Conservation (phyloP, 2,797 vertebrate species). For the Dermochelys coriacea region DNA sequence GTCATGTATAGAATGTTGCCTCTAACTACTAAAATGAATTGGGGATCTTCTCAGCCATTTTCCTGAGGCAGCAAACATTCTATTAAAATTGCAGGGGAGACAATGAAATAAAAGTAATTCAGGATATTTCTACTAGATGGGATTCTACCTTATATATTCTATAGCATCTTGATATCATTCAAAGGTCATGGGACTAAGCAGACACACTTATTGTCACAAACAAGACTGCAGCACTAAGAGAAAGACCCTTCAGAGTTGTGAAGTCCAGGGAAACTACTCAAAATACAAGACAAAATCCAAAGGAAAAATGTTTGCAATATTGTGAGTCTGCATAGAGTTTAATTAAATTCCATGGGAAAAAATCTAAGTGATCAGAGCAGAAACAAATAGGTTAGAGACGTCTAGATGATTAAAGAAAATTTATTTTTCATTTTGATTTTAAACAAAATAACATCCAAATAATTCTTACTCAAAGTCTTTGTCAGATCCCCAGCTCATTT, state of each 20-base stretch:
- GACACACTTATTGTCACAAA: constrained; percentile 12
- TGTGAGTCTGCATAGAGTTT: background rate
- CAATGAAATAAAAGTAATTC: constrained; percentile 55
- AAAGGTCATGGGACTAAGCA: constrained; percentile 23
- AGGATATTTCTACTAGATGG: constrained; percentile 42
- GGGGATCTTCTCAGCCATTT: constrained; percentile 52
- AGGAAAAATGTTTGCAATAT: background rate
- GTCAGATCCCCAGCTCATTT: accelerated
- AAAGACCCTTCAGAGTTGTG: background rate
- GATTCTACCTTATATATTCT: constrained; percentile 55
- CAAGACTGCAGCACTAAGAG: background rate
- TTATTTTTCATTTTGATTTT: background rate
- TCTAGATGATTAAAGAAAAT: background rate
- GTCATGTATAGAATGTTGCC: constrained; percentile 51
- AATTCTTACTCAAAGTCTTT: background rate
- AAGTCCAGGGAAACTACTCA: background rate
- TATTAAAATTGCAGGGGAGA: constrained; percentile 53
- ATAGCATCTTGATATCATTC: constrained; percentile 46
- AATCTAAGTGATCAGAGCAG: background rate
- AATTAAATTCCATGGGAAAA: background rate
- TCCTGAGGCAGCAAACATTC: constrained; percentile 66
- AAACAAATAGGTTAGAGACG: background rate
- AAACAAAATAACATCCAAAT: background rate
- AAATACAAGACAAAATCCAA: background rate
- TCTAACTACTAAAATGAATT: constrained; percentile 59